Evolutionary conservation across 2,888 invertebrate genomes (phyloP).

Genomic region (Ptychoptera albimana): DNA sequence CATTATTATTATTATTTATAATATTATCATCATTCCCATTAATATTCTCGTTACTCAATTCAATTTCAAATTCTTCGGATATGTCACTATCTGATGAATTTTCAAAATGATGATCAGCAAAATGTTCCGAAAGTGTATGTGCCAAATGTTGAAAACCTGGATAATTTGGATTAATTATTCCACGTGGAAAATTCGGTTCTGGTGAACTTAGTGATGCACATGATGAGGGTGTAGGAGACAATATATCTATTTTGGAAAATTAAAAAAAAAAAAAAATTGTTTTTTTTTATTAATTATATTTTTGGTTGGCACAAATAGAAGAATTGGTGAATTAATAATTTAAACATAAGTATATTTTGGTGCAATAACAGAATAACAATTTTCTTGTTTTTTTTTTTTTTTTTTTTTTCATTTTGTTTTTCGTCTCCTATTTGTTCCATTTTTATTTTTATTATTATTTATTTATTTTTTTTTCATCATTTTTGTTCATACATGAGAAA

Average conservation of each 20-base stretch:
- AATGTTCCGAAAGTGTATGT: slow-evolving; percentile 41
- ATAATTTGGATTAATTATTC: slow-evolving; percentile 72
- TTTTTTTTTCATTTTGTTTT: background rate
- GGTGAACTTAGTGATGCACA: slow-evolving; percentile 15
- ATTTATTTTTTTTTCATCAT: background rate
- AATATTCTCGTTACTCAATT: slow-evolving; percentile 20
- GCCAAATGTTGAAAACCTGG: slow-evolving; percentile 72
- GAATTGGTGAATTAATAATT: background rate
- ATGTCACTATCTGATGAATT: slow-evolving; percentile 28
- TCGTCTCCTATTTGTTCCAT: background rate
- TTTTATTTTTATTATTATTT: no score
- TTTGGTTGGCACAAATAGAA: background rate
- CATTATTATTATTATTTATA: slow-evolving; percentile 5
- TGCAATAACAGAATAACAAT: no score
- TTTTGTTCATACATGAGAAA: background rate
- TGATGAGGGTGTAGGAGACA: slow-evolving; percentile 11
- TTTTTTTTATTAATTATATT: background rate
- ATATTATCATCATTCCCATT: slow-evolving; percentile 6
- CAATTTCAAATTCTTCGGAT: slow-evolving; percentile 24
- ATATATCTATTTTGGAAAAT: slow-evolving; percentile 9
- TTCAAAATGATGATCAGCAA: slow-evolving; percentile 18
- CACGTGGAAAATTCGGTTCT: slow-evolving; percentile 36
- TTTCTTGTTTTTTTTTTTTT: background rate
- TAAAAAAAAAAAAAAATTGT: background rate
- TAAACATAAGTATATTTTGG: background rate